These are phyloP conservation scores for Dexiosoma caninum DNA, from an alignment of 2,888 invertebrate species.

Conservation along the genomic window DNA sequence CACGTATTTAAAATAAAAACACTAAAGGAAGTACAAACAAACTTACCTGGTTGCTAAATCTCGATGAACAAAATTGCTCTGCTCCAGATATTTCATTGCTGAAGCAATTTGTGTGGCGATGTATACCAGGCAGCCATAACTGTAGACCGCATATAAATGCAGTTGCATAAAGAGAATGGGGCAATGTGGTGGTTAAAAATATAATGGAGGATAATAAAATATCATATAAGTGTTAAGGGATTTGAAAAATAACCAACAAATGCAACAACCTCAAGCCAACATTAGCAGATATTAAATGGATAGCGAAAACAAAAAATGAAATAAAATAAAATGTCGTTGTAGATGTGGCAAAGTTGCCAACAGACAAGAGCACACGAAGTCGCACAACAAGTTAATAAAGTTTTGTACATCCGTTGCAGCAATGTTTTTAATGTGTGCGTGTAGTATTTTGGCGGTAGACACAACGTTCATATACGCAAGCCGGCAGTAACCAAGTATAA, in stretches of 20 bases:
- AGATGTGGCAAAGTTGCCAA: slow-evolving; percentile 51
- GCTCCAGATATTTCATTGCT: slow-evolving; percentile 93
- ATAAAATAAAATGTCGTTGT: background rate
- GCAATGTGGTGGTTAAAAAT: background rate
- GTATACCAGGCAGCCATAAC: slow-evolving; percentile 90
- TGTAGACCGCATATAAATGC: slow-evolving; percentile 70
- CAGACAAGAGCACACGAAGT: slow-evolving; percentile 69
- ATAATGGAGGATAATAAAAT: slow-evolving; percentile 56
- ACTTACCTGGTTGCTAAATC: slow-evolving; percentile 89
- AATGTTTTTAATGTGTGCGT: slow-evolving; percentile 60
- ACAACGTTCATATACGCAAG: slow-evolving; percentile 4
- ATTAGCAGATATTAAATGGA: slow-evolving; percentile 37
- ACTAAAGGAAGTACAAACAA: no score
- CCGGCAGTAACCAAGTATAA: slow-evolving; percentile 51
- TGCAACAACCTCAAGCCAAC: slow-evolving; percentile 27
- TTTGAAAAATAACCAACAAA: slow-evolving; percentile 30
- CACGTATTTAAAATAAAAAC: no score
- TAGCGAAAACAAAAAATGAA: background rate
- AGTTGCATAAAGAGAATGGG: background rate
- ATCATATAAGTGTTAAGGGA: slow-evolving; percentile 50
- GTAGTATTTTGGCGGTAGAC: slow-evolving; percentile 52
- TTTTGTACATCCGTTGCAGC: slow-evolving; percentile 70
- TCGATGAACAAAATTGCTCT: slow-evolving; percentile 89
- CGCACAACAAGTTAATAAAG: slow-evolving; percentile 72
- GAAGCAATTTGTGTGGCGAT: slow-evolving; percentile 93